phyloP scores from a whole-genome alignment of 2,113 vertebrate species.

The Hippocampus barbouri region DNA sequence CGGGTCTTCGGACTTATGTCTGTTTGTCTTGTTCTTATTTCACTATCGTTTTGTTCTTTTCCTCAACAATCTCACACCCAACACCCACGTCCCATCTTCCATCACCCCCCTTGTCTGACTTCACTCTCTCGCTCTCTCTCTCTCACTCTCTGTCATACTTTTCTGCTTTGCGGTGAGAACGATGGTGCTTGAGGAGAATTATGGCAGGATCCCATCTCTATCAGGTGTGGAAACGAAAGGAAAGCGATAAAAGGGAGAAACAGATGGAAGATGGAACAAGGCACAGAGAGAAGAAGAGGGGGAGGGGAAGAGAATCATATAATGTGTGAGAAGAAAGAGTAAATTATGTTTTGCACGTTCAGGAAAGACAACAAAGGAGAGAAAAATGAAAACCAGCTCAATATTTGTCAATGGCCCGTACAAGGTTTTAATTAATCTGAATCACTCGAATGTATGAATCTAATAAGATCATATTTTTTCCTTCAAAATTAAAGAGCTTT shows the following conservation, averaged over 20 bases:
- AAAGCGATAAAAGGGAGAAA: conserved; percentile 38
- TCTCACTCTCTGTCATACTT: conserved; percentile 10
- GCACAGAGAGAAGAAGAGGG: conserved; percentile 45
- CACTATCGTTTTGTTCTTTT: conserved; percentile 43
- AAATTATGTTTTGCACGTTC: conserved; percentile 19
- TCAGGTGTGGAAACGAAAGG: conserved; percentile 62
- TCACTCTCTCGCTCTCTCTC: conserved; percentile 14
- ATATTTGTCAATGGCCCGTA: background rate
- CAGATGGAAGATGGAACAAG: conserved; percentile 55
- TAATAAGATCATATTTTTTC: background rate
- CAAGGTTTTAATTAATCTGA: background rate
- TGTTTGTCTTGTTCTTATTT: conserved; percentile 58
- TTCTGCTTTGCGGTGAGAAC: conserved; percentile 49
- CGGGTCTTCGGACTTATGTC: conserved; percentile 38
- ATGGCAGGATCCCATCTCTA: conserved; percentile 64
- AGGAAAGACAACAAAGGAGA: conserved; percentile 35
- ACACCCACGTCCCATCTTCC: conserved; percentile 4
- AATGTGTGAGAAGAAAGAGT: conserved; percentile 44
- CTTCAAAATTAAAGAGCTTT: background rate
- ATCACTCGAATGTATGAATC: background rate
- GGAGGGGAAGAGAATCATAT: conserved; percentile 39
- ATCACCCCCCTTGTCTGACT: conserved; percentile 12
- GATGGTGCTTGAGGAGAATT: conserved; percentile 64
- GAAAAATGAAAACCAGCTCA: conserved; percentile 25
- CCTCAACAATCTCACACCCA: conserved; percentile 35